These are phyloP conservation scores for Tipula unca DNA, from an alignment of 2,888 invertebrate species.

Conservation along the genomic window DNA sequence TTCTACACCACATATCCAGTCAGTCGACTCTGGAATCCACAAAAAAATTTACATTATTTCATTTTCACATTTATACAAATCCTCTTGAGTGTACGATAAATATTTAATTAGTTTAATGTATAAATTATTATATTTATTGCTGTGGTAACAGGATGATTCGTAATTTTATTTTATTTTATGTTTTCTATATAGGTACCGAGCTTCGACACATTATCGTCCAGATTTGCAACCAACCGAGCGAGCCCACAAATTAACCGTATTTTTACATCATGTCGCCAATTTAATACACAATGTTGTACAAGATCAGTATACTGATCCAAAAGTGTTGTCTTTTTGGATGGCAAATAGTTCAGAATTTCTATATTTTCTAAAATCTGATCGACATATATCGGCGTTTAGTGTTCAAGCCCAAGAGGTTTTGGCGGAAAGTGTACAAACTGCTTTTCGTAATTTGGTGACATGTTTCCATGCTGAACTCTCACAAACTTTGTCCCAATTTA, in stretches of 20 bases:
- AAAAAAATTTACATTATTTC: not conserved
- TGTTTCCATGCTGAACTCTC: slow-evolving; percentile 75
- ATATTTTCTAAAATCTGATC: slow-evolving; percentile 92
- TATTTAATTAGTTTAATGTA: not conserved
- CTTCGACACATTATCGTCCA: slow-evolving; percentile 89
- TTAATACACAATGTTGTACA: slow-evolving; percentile 78
- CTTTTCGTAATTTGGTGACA: slow-evolving; percentile 69
- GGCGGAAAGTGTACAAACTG: slow-evolving; percentile 87
- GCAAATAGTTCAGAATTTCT: slow-evolving; percentile 94
- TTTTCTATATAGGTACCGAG: slow-evolving; percentile 58
- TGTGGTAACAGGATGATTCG: not conserved
- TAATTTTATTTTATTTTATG: not conserved
- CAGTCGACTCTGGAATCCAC: not conserved
- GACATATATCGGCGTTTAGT: slow-evolving; percentile 86
- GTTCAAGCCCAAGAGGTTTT: slow-evolving; percentile 88
- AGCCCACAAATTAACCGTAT: slow-evolving; percentile 80
- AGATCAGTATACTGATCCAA: slow-evolving; percentile 78
- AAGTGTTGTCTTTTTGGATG: slow-evolving; percentile 90
- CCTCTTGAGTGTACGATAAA: not conserved
- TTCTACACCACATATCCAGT: not conserved
- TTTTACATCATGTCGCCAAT: slow-evolving; percentile 83
- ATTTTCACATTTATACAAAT: not conserved
- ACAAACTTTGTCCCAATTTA: slow-evolving; percentile 70
- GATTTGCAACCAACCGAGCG: slow-evolving; percentile 87
- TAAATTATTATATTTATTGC: not conserved